These are phyloP conservation scores for Aramus guarauna DNA, from an alignment of 2,113 vertebrate genomes.

Conservation along the genomic window DNA sequence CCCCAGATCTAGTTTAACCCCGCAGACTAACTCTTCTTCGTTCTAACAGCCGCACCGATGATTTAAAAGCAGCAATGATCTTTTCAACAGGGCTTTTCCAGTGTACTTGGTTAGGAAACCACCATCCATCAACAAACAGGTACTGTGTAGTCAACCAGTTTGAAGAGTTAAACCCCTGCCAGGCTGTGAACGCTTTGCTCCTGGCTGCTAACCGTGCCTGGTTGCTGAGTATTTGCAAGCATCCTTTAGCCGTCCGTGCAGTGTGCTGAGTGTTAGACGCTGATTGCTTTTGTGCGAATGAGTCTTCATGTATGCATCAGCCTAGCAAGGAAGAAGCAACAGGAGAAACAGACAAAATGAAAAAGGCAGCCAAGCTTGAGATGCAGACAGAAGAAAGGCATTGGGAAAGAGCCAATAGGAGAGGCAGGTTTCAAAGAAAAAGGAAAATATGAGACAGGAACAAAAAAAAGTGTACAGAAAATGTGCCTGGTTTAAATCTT, in stretches of 20 bases:
- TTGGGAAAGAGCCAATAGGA: conserved; percentile 54
- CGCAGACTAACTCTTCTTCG: neutral
- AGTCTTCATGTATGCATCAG: neutral
- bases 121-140: neutral
- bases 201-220: neutral
- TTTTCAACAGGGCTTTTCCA: neutral
- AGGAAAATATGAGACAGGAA: neutral
- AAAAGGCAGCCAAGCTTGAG: conserved; percentile 62
- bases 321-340: conserved; percentile 31
- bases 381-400: conserved; percentile 44
- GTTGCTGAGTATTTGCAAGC: neutral
- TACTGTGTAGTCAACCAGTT: neutral
- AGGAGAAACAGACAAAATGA: conserved; percentile 57
- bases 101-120: neutral
- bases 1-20: neutral
- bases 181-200: neutral
- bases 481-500: conserved; percentile 7
- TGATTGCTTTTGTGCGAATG: conserved; percentile 36
- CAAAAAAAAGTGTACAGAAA: neutral
- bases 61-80: neutral
- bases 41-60: neutral
- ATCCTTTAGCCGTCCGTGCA: neutral
- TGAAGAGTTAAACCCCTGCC: neutral
- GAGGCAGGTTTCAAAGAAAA: conserved; percentile 48
- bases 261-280: neutral